Evolutionary conservation across 2,888 invertebrate genomes (phyloP).

Genomic region (Stegophylla sp.): DNA sequence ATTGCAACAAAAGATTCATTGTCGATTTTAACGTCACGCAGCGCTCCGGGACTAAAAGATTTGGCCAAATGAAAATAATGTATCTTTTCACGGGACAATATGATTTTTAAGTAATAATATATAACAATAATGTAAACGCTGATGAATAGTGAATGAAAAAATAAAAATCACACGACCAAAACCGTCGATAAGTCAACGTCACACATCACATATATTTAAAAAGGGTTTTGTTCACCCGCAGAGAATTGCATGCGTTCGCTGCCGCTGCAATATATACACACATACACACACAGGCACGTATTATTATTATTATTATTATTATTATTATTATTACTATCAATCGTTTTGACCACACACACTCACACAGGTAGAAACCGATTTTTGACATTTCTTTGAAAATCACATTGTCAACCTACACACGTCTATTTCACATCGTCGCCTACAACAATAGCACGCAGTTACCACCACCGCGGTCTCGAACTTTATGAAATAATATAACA

Average conservation of each 20-base stretch:
- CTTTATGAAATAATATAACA: neutral
- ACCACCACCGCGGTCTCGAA: slow-evolving; percentile 2
- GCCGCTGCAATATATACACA: neutral
- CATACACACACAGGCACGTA: no score
- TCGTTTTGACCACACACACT: slow-evolving; percentile 55
- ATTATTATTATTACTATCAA: slow-evolving; percentile 37
- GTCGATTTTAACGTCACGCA: slow-evolving; percentile 31
- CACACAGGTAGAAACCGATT: slow-evolving; percentile 23
- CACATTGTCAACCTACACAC: slow-evolving; percentile 49
- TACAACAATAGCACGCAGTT: slow-evolving; percentile 18
- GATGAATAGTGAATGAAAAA: slow-evolving; percentile 19
- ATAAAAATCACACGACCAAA: neutral
- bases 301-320: no score
- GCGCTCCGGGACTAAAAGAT: neutral
- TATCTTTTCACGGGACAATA: slow-evolving; percentile 29
- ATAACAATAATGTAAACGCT: slow-evolving; percentile 3
- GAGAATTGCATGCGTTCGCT: slow-evolving; percentile 5
- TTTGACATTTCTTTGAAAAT: slow-evolving; percentile 54
- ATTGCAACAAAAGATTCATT: slow-evolving; percentile 30
- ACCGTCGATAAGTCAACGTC: slow-evolving; percentile 51
- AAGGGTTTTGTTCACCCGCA: slow-evolving; percentile 33
- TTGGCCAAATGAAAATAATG: slow-evolving; percentile 40
- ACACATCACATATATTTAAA: slow-evolving; percentile 16
- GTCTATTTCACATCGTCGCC: slow-evolving; percentile 23
- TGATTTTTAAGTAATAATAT: slow-evolving; percentile 31